These are phyloP conservation scores for Babyrousa celebensis DNA, from an alignment of 2,797 vertebrate genomes.

Conservation along the genomic window DNA sequence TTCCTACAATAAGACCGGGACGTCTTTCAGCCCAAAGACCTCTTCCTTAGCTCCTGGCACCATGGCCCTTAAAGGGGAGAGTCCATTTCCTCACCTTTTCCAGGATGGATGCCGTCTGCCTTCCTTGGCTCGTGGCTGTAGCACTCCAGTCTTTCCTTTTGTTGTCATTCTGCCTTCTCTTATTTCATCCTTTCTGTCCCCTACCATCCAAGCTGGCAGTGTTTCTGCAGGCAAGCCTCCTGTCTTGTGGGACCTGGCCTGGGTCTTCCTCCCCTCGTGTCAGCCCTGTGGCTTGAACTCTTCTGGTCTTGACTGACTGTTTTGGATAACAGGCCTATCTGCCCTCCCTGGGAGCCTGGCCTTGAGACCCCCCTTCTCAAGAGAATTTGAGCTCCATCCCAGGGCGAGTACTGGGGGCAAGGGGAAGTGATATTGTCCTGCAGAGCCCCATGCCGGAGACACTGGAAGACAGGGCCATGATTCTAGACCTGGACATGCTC, in stretches of 20 bases:
- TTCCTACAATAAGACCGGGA: not conserved
- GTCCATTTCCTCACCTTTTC: not conserved
- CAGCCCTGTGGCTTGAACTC: not conserved
- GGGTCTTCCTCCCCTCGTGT: not conserved
- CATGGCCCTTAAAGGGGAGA: not conserved
- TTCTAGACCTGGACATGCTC: not conserved
- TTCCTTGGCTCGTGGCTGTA: not conserved
- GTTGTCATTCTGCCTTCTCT: not conserved
- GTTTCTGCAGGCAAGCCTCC: not conserved
- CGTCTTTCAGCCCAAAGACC: not conserved
- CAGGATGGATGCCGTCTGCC: too few relatives aligned
- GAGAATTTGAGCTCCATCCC: not conserved
- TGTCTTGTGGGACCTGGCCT: not conserved
- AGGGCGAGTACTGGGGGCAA: not conserved
- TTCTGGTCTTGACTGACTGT: not conserved
- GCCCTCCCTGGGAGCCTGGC: not conserved
- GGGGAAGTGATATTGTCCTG: not conserved
- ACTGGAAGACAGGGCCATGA: not conserved
- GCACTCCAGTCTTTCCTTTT: slow-evolving; percentile 5
- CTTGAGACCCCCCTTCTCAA: not conserved
- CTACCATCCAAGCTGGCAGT: not conserved
- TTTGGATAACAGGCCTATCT: slow-evolving; percentile 20
- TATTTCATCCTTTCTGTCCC: not conserved
- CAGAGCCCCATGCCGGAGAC: not conserved
- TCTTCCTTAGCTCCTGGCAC: not conserved